Percentiles rank a stretch among this genome's conserved stretches.
Conservation (phyloP, 2,113 vertebrate species). For the Muscicapa adusta region DNA sequence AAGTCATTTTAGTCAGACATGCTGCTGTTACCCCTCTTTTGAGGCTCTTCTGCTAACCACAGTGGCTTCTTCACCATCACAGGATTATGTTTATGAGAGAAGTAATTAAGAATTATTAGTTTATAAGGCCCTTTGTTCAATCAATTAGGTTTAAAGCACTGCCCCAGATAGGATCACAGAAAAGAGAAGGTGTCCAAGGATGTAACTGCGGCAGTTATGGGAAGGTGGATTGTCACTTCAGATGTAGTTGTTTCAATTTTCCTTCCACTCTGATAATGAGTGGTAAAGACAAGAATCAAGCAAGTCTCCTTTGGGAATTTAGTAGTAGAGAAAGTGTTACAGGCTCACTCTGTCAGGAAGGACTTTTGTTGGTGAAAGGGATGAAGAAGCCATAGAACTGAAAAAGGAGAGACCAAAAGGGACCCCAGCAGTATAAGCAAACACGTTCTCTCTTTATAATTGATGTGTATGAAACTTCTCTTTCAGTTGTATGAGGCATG, state of each 20-base stretch:
- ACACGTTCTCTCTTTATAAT: not conserved
- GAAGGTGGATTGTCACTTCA: not conserved
- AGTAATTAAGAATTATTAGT: not conserved
- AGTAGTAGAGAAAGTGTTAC: not conserved
- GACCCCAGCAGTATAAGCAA: not conserved
- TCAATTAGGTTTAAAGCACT: not conserved
- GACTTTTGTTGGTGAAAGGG: not conserved
- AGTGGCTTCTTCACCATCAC: not conserved
- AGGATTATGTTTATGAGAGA: not conserved
- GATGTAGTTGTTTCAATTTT: not conserved
- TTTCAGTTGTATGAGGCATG: constrained; percentile 90
- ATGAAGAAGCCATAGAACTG: not conserved
- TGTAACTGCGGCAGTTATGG: not conserved
- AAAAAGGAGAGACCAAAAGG: not conserved
- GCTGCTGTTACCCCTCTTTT: not conserved
- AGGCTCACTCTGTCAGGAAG: not conserved
- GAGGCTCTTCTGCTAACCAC: not conserved
- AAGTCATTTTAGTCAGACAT: not conserved
- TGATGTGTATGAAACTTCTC: not conserved
- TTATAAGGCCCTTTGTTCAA: not conserved
- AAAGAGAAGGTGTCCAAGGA: not conserved
- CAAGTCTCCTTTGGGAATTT: not conserved
- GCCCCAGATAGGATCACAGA: not conserved
- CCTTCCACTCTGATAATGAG: not conserved
- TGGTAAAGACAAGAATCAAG: not conserved